A percentile compares a stretch with the other conserved stretches of the same genome.
Conservation (phyloP, 2,113 vertebrate species). For the Gopherus evgoodei region DNA sequence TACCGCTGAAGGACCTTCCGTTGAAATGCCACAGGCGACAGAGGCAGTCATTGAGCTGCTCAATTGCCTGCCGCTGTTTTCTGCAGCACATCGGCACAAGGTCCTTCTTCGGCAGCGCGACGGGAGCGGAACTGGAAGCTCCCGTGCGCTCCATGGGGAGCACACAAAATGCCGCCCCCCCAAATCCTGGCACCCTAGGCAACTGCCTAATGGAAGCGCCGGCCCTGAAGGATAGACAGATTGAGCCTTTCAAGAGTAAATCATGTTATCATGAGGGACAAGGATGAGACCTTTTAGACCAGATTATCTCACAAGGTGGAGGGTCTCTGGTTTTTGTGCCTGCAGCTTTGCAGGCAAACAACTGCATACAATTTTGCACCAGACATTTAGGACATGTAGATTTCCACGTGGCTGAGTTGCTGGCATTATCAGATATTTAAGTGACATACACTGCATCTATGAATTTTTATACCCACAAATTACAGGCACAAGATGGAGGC, state of each 20-base stretch:
- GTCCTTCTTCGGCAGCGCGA: too few species aligned
- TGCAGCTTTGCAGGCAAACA: neutral
- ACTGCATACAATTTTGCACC: neutral
- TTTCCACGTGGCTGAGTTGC: neutral
- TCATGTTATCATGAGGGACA: neutral
- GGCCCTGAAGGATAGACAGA: too few species aligned
- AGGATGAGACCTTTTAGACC: neutral
- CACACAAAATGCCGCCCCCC: too few species aligned
- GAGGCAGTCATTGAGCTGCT: too few species aligned
- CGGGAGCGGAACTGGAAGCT: too few species aligned
- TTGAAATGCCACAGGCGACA: too few species aligned
- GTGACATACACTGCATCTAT: neutral
- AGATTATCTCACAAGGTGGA: rapidly evolving
- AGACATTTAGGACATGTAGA: neutral
- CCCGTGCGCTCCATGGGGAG: too few species aligned
- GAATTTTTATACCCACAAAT: neutral
- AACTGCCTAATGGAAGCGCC: too few species aligned
- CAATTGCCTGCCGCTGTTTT: too few species aligned
- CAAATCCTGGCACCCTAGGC: too few species aligned
- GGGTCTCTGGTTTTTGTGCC: neutral
- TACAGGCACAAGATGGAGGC: neutral
- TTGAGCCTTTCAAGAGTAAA: neutral
- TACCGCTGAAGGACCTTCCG: too few species aligned
- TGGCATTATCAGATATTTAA: neutral
- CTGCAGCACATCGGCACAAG: too few species aligned